Evolutionary conservation across 2,797 vertebrate species (phyloP).

Genomic region (Cryptoprocta ferox): DNA sequence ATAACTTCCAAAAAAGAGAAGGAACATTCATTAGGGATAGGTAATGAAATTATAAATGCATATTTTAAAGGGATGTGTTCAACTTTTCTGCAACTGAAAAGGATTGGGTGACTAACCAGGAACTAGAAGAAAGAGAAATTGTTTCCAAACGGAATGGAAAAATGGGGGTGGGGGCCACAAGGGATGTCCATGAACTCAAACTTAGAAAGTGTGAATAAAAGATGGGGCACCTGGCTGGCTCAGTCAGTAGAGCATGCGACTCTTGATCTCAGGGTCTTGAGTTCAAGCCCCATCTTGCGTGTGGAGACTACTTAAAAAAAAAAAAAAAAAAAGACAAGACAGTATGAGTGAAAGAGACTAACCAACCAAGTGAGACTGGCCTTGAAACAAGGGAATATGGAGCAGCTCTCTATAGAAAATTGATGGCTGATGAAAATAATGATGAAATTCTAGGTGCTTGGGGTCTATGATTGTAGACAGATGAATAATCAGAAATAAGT

Average conservation of each 20-base stretch:
- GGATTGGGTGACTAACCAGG: background rate
- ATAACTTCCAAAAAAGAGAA: background rate
- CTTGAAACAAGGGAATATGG: background rate
- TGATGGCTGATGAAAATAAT: background rate
- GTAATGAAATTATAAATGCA: background rate
- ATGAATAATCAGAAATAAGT: background rate
- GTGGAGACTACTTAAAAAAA: too few relatives aligned
- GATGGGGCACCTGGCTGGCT: too few relatives aligned
- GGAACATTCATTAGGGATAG: background rate
- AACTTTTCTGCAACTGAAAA: conserved; percentile 27
- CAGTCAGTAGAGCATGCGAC: too few relatives aligned
- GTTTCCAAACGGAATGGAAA: conserved; percentile 11
- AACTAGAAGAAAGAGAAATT: background rate
- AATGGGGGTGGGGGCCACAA: background rate
- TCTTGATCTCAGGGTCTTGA: too few relatives aligned
- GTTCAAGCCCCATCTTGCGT: too few relatives aligned
- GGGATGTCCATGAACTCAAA: background rate
- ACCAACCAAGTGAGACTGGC: background rate
- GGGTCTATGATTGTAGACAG: background rate
- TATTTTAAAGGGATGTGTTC: conserved; percentile 22
- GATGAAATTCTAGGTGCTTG: background rate
- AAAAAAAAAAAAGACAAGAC: background rate
- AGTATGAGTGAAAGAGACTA: background rate
- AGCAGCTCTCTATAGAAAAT: background rate
- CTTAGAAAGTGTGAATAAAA: background rate